Evolutionary conservation across 2,113 vertebrate genomes (phyloP).

Genomic region (Spea bombifrons): DNA sequence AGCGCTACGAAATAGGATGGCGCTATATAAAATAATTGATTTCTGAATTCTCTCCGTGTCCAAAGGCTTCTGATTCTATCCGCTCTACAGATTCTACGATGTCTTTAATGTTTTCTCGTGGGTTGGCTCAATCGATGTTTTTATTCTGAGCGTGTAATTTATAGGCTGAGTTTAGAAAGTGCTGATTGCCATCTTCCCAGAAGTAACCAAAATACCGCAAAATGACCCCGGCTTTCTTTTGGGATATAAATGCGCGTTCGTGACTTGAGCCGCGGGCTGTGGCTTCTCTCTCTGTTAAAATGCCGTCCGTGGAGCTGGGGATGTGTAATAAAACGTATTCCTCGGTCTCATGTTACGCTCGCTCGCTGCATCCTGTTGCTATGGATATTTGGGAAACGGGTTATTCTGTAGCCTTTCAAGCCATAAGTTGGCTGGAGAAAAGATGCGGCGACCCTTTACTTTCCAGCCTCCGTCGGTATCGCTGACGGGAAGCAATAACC

Average conservation of each 20-base stretch:
- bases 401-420: neutral
- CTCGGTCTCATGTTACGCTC: too few species aligned
- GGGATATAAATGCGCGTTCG: slow-evolving; percentile 18
- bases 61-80: too few species aligned
- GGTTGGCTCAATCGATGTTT: slow-evolving; percentile 5
- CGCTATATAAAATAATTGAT: too few species aligned
- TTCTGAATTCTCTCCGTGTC: too few species aligned
- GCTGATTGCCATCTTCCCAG: slow-evolving; percentile 10
- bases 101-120: neutral
- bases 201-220: slow-evolving; percentile 24
- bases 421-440: neutral
- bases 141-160: slow-evolving; percentile 34
- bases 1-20: too few species aligned
- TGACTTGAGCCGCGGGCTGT: slow-evolving; percentile 16
- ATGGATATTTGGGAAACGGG: neutral
- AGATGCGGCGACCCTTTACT: neutral
- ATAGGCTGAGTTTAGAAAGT: slow-evolving; percentile 30
- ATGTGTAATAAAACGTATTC: neutral
- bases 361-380: slow-evolving; percentile 14
- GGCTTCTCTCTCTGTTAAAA: slow-evolving; percentile 3
- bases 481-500: neutral
- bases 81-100: too few species aligned
- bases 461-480: neutral
- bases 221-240: slow-evolving; percentile 28
- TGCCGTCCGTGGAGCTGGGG: neutral